Percentiles rank a stretch among this genome's conserved stretches.
Conservation (phyloP, 2,113 vertebrate genomes). For the Pteronura brasiliensis region DNA sequence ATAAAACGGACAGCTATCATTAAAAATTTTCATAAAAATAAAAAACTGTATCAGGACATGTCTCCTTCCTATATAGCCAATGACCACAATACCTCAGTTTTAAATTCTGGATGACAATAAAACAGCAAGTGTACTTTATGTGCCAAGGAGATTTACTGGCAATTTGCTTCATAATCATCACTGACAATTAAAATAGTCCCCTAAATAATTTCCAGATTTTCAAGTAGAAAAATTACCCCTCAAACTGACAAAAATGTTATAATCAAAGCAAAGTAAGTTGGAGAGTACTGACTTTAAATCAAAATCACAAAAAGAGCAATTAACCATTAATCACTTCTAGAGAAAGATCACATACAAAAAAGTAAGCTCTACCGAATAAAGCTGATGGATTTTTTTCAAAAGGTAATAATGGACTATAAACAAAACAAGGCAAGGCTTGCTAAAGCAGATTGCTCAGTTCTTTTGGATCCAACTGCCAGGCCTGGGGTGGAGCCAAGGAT, state of each 20-base stretch:
- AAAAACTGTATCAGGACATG: background rate
- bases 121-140: background rate
- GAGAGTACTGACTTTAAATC: background rate
- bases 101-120: background rate
- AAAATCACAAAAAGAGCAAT: background rate
- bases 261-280: background rate
- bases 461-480: background rate
- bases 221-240: slow-evolving; percentile 6
- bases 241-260: background rate
- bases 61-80: background rate
- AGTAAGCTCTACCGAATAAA: background rate
- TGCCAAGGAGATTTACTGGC: background rate
- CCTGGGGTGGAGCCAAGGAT: background rate
- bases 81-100: background rate
- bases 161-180: slow-evolving; percentile 12
- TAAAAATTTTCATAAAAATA: background rate
- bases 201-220: background rate
- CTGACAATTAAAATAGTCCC: background rate
- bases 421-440: background rate
- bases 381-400: background rate
- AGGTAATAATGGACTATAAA: background rate
- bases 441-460: background rate
- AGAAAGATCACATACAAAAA: background rate
- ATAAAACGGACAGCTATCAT: background rate
- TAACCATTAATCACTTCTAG: background rate